Base-by-base conservation (phyloP, 1,140 invertebrate species). In the Cardiocondyla obscurior region DNA sequence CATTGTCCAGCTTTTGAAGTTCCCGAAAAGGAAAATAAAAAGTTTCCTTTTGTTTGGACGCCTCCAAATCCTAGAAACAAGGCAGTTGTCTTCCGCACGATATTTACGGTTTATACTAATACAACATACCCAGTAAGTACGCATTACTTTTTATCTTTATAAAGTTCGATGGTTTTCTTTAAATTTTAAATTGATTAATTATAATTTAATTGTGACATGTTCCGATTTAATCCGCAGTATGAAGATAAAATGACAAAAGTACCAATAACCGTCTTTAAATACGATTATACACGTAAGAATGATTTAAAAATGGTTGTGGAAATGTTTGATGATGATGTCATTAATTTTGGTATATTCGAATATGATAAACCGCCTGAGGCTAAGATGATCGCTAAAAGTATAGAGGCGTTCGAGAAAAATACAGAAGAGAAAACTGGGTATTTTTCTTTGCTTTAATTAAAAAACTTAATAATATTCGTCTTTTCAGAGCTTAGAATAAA, bases 191-290 rank as follows among this genome's bases (percentile, higher is more conserved):
- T 44, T 19, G 33, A 10, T 53, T 33, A 70, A 65, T 81, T 57
- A 19, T 10, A 69, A 36, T 77, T 58, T 70, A 81, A 28, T 30
- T 62, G 39, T 39, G 22, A 39, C 2, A 39, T 22, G 39, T 62
- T 3, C 2, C 25, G 14, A 67, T 76, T 89, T 90, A 60, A 36
- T 49, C 22, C 3, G 25, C 8, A 94, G 93, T 94, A 93, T 10
- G 92, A 94, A 88, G 92, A 93, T 83, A 92, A 92, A 64, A 90
- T 86, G 8, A 72, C 74, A 4, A 90, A 90, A 58, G 85, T 90
- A 3, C 92, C 93, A 14, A 90, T 92, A 81, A 92, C 92, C 10
- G 70, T 94, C n/a, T 94, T 94, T 53, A 94, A 94, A 89, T 94
- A 92, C 33, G 93, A 94, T 65, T 92, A 90, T 60, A 93, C 92